phyloP scores from a whole-genome alignment of 2,888 invertebrate species.

The Idaea straminata region DNA sequence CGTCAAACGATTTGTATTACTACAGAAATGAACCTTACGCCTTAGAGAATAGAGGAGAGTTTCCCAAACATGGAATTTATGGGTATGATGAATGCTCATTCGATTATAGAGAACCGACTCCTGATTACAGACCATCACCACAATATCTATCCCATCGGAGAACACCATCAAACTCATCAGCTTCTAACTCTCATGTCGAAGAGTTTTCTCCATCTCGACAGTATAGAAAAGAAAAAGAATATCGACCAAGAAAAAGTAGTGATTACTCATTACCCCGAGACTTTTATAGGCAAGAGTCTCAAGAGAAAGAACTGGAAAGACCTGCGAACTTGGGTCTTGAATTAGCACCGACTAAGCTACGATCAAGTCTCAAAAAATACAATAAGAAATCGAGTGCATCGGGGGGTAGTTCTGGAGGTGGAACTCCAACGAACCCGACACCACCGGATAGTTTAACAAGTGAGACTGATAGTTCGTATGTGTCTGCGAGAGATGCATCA shows the following conservation, averaged over 20 bases:
- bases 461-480: slow-evolving; percentile 91
- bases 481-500: slow-evolving; percentile 89
- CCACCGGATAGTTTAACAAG: slow-evolving; percentile 92
- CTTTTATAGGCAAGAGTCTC: slow-evolving; percentile 61
- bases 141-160: slow-evolving; percentile 83
- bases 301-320: slow-evolving; percentile 65
- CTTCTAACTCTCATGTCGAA: slow-evolving; percentile 75
- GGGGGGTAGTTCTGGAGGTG: slow-evolving; percentile 82
- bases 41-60: slow-evolving; percentile 69
- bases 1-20: slow-evolving; percentile 57
- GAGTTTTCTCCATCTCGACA: slow-evolving; percentile 69
- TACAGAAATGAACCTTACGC: slow-evolving; percentile 59
- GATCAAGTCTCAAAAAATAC: slow-evolving; percentile 90
- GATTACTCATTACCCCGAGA: slow-evolving; percentile 67
- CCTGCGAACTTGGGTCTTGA: slow-evolving; percentile 81
- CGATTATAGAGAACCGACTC: slow-evolving; percentile 62
- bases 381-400: slow-evolving; percentile 75
- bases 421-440: slow-evolving; percentile 90
- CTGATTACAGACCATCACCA: slow-evolving; percentile 55
- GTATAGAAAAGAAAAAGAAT: slow-evolving; percentile 55
- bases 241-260: slow-evolving; percentile 57
- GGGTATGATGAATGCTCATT: slow-evolving; percentile 68
- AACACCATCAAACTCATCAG: slow-evolving; percentile 88
- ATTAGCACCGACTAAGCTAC: slow-evolving; percentile 83
- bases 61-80: slow-evolving; percentile 65